Evolutionary conservation across 2,797 vertebrate genomes (phyloP).

Genomic region (Hydrocynus forskahlii): DNA sequence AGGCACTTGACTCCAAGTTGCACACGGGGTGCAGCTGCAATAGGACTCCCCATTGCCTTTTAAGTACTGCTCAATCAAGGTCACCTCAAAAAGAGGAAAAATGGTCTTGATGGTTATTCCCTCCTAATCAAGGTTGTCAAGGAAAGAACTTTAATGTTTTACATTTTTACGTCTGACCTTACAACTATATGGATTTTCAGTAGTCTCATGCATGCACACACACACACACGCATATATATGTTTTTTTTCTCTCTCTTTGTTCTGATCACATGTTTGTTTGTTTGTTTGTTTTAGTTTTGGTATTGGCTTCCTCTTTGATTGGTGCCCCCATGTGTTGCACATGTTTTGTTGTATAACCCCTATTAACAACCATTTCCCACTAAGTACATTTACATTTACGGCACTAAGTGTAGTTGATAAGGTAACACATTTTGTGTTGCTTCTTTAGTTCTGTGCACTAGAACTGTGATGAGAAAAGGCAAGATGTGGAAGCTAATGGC

Average conservation of each 20-base stretch:
- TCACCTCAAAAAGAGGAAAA: slow-evolving; percentile 30
- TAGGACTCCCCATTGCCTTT: neutral
- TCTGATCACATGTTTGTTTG: no score
- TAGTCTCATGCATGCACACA: no score
- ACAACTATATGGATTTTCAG: no score
- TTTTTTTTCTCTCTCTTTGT: no score
- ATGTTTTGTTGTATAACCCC: no score
- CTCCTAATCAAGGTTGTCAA: slow-evolving; percentile 16
- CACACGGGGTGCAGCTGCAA: slow-evolving; percentile 29
- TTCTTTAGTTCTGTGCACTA: neutral
- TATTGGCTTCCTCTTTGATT: no score
- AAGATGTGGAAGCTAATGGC: neutral
- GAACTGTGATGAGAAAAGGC: neutral
- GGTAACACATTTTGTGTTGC: neutral
- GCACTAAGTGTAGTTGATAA: neutral
- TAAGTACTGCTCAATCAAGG: slow-evolving; percentile 29
- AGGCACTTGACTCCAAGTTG: slow-evolving; percentile 39
- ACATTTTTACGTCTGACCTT: neutral
- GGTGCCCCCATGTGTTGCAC: no score
- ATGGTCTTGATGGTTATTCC: slow-evolving; percentile 6
- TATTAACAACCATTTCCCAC: no score
- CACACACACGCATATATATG: no score
- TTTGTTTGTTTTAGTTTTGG: no score
- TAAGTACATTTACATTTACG: no score
- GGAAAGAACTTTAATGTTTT: neutral